Conservation (phyloP, 2,888 invertebrate species). For the Tenthredo scrophulariae region DNA sequence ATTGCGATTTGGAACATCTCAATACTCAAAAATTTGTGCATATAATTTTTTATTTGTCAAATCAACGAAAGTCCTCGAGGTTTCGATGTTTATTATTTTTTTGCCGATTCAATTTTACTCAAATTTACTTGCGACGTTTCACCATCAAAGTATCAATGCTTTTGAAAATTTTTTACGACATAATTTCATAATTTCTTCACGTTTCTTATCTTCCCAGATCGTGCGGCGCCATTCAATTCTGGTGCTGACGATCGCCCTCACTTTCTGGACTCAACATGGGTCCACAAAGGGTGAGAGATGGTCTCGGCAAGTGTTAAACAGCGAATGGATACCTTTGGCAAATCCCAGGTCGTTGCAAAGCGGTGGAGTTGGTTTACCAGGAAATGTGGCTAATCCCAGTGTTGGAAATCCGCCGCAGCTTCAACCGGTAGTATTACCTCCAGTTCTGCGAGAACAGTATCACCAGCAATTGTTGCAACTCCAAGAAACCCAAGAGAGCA, state of each 20-base stretch:
- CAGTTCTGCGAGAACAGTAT: constrained; percentile 74
- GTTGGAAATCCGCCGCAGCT: constrained; percentile 34
- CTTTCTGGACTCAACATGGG: constrained; percentile 60
- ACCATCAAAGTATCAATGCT: background rate
- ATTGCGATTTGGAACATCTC: background rate
- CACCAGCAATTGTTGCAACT: constrained; percentile 74
- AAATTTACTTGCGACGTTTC: background rate
- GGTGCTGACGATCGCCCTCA: constrained; percentile 65
- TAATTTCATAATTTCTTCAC: constrained; percentile 14
- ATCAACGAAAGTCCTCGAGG: background rate
- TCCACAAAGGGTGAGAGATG: constrained; percentile 69
- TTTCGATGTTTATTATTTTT: background rate
- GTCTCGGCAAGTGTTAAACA: constrained; percentile 75
- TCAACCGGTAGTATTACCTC: constrained; percentile 66
- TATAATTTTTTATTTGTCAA: background rate
- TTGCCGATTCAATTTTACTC: background rate
- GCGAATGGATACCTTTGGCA: constrained; percentile 76
- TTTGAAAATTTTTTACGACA: background rate
- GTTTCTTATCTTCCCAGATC: constrained; percentile 62
- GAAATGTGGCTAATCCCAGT: background rate
- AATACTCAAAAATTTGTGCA: background rate
- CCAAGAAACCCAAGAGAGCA: constrained; percentile 76
- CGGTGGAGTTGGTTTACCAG: background rate
- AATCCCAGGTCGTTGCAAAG: constrained; percentile 66
- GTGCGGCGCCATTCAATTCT: constrained; percentile 66